Conservation (phyloP, 2,888 invertebrate genomes). For the Andricus quercusramuli region DNA sequence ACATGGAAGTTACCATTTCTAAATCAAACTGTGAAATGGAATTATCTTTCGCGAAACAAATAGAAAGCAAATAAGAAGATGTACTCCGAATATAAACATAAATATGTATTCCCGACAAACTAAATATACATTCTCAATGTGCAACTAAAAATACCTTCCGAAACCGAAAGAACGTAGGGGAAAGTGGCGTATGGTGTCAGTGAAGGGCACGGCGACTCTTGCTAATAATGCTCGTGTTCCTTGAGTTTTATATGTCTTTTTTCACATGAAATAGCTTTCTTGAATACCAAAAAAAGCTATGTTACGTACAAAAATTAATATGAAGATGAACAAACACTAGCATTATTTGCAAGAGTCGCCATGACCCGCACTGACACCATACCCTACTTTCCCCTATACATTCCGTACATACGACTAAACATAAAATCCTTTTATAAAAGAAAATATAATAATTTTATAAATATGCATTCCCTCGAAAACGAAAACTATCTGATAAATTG, state of each 20-base stretch:
- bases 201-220: too few species aligned
- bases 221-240: too few species aligned
- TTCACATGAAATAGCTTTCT: too few species aligned
- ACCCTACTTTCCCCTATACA: too few species aligned
- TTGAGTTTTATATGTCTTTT: too few species aligned
- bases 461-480: background rate
- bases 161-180: background rate
- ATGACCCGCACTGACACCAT: too few species aligned
- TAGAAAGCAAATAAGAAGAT: background rate
- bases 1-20: conserved; percentile 11
- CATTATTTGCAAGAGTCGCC: too few species aligned
- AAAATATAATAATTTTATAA: background rate
- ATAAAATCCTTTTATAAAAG: background rate
- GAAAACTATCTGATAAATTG: conserved; percentile 22
- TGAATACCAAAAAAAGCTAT: too few species aligned
- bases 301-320: too few species aligned
- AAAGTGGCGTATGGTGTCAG: too few species aligned
- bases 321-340: too few species aligned
- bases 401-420: background rate
- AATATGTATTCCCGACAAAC: background rate
- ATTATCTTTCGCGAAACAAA: background rate
- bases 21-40: background rate
- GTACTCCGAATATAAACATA: background rate
- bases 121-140: background rate
- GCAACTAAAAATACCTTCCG: background rate